Percentiles rank a stretch among this genome's conserved stretches.
phyloP scores from a whole-genome alignment of 2,888 invertebrate species.

The Hipparchia semele region DNA sequence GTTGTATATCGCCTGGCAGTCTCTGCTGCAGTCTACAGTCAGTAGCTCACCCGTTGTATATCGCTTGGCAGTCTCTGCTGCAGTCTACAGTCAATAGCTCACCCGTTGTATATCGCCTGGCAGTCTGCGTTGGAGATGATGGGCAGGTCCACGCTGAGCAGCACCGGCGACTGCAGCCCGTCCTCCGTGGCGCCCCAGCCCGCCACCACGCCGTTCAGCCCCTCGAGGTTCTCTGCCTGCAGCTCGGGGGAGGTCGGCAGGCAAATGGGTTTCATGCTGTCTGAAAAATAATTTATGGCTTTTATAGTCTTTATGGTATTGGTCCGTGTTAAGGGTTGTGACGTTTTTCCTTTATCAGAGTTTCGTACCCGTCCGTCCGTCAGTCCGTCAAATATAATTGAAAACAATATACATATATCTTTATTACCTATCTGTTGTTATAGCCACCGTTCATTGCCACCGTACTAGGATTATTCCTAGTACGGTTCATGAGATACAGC shows the following conservation, averaged over 20 bases:
- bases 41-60: neutral
- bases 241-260: conserved; percentile 65
- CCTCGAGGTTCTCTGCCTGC: conserved; percentile 52
- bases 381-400: too few relatives aligned
- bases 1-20: conserved; percentile 57
- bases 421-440: too few relatives aligned
- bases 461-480: too few relatives aligned
- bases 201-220: conserved; percentile 65
- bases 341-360: too few relatives aligned
- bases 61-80: neutral
- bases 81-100: conserved; percentile 14
- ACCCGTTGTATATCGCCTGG: conserved; percentile 57
- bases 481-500: too few relatives aligned
- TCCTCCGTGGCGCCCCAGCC: conserved; percentile 84
- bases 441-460: too few relatives aligned
- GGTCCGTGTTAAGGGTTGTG: too few relatives aligned
- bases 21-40: conserved; percentile 38
- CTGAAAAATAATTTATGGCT: conserved; percentile 42
- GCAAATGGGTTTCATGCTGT: conserved; percentile 76
- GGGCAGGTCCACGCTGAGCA: conserved; percentile 70
- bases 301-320: too few relatives aligned
- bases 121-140: conserved; percentile 57
- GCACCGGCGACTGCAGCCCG: conserved; percentile 66
- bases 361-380: too few relatives aligned
- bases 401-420: too few relatives aligned